These are phyloP conservation scores for Chaetodon trifasciatus DNA, from an alignment of 2,797 vertebrate genomes.

Conservation along the genomic window DNA sequence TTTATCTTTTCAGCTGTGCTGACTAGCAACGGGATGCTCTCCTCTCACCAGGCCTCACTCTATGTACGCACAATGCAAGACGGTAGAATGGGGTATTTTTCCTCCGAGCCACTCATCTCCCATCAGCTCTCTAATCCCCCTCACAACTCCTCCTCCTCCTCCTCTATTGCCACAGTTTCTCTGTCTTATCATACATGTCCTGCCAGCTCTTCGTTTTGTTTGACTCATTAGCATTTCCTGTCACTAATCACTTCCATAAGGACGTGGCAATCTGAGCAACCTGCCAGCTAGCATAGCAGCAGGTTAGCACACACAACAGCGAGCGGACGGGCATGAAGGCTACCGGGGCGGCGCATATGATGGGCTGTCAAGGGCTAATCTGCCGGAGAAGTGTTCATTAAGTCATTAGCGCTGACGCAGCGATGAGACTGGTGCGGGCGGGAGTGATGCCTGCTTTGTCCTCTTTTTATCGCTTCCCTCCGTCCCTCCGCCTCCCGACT, in stretches of 20 bases:
- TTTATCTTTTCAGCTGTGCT: slow-evolving; percentile 9
- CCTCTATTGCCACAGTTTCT: slow-evolving; percentile 28
- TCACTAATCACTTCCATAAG: slow-evolving; percentile 73
- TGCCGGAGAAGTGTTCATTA: slow-evolving; percentile 89
- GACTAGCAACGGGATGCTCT: not conserved
- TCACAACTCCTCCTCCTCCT: slow-evolving; percentile 32
- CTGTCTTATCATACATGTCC: slow-evolving; percentile 64
- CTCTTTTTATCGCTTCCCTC: slow-evolving; percentile 73
- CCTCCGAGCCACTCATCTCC: slow-evolving; percentile 37
- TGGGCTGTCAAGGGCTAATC: slow-evolving; percentile 89
- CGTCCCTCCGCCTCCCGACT: slow-evolving; percentile 61
- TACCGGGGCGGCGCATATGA: slow-evolving; percentile 79
- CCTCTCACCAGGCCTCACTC: not conserved
- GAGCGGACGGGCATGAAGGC: slow-evolving; percentile 67
- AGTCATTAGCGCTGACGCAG: slow-evolving; percentile 88
- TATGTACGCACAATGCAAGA: slow-evolving; percentile 2
- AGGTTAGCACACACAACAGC: slow-evolving; percentile 67
- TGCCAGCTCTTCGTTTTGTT: slow-evolving; percentile 81
- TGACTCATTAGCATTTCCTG: slow-evolving; percentile 80
- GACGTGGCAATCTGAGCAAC: slow-evolving; percentile 61
- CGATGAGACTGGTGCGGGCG: slow-evolving; percentile 80
- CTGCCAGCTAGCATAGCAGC: slow-evolving; percentile 67
- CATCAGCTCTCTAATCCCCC: slow-evolving; percentile 40
- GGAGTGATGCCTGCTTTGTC: slow-evolving; percentile 86
- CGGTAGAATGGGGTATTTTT: slow-evolving; percentile 34